phyloP scores from a whole-genome alignment of 2,113 vertebrate species.

The Accipiter virgatus region DNA sequence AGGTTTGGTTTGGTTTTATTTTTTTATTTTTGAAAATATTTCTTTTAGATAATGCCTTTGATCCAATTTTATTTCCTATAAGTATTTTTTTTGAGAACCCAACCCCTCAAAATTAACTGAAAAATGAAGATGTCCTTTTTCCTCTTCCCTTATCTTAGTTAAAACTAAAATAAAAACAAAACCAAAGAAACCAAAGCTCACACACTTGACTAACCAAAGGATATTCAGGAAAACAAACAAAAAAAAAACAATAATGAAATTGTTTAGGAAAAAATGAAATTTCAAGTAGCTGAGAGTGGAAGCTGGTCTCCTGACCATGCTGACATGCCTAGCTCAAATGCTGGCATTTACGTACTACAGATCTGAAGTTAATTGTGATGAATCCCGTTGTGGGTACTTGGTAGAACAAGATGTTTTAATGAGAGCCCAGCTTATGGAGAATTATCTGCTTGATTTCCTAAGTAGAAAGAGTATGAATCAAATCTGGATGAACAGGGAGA shows the following conservation, averaged over 20 bases:
- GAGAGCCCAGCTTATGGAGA: neutral
- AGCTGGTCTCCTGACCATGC: neutral
- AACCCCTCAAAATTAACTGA: neutral
- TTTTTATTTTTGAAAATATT: neutral
- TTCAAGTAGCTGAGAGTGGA: neutral
- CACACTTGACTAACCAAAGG: neutral
- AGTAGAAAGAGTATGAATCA: neutral
- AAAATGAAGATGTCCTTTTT: neutral
- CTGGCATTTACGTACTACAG: neutral
- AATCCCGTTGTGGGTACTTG: neutral
- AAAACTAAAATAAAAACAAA: neutral
- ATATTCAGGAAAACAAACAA: neutral
- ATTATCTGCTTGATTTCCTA: neutral
- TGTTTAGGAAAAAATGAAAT: neutral
- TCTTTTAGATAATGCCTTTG: neutral
- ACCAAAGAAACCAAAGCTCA: neutral
- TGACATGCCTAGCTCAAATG: neutral
- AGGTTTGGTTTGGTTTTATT: accelerated
- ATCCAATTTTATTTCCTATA: neutral
- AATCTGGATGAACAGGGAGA: neutral
- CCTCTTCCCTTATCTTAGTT: neutral
- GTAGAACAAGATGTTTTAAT: neutral
- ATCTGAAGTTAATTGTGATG: neutral
- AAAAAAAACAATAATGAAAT: neutral
- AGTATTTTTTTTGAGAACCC: neutral